Base-by-base conservation (phyloP, 2,797 vertebrate species). In the Sus cebifrons region DNA sequence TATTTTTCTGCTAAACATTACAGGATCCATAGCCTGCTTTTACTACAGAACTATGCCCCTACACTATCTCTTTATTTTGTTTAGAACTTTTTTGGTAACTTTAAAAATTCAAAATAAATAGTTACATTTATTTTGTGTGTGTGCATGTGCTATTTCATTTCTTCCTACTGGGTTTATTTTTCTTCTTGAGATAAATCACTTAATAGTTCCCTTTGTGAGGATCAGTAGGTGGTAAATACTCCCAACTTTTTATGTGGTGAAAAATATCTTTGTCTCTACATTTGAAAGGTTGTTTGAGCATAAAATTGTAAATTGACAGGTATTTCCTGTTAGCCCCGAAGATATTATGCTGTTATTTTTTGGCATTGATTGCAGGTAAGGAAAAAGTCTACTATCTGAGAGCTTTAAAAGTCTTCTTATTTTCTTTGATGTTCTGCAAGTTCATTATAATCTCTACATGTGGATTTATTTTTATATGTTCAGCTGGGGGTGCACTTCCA, bases 151-250 rank as follows among this genome's bases (percentile, higher is more conserved):
- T 65, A 12, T 91, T 93, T 90, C 15, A 64, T 94, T 81, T 90
- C 32, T 92, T 86, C 18, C 21, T 89, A 82, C 29, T 60, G 20
- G 1, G 20, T 78, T 95, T 52, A 23, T 27, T 60, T 79, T 89
- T 79, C 17, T 83, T 93, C 49, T 89, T 73, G 79, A 94, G 18
- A 36, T 81, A 90, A 81, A 73, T 93, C 1, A 89, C 68, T 91
- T 96, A 94, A 89, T 65, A 64, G 29, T 74, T 87, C 23, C 49
- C 2, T 85, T 90, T 18, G 14, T 91, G 71, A 95, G 18, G 20
- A 3, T 65, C 25, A 89, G 2, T 75, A 56, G 14, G 12, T 83
- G 25, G 7, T 44, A 74, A 91, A 73, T 4, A 36, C 25, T 54
- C 60, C 25, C 25, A 78, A 73, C n/a, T 62, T 70, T 82, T 62